Base-by-base conservation (phyloP, 2,113 vertebrate species). In the Cygnus atratus region DNA sequence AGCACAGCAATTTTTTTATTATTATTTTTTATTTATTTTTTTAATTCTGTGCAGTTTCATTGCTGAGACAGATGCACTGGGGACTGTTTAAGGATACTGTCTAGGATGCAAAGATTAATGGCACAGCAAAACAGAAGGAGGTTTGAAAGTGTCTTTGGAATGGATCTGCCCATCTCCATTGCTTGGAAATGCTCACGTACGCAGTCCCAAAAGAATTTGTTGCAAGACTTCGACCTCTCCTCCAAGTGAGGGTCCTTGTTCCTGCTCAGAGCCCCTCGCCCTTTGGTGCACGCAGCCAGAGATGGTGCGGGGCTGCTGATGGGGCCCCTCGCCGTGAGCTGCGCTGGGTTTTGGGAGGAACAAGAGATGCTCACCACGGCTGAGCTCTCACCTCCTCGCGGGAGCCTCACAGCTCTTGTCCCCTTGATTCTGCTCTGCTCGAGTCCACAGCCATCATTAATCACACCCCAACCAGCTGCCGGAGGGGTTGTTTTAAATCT, bases 391-490 rank as follows among this genome's bases (percentile, higher is more conserved):
- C 9, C 43, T 62, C 72, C 33, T 24, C 0, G 0, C 22, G n/a
- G 37, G 46, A 59, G 31, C 9, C 7, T 18, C 14, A 12, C 52
- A 66, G 37, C 10, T 55, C 54, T 37, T 15, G 11, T 59, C 55
- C 43, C 50, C 46, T 66, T 31, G 3, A 10, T n/a, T 68, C 29
- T 44, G 52, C 85, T 83, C n/a, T 66, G 48, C 41, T 33, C 0
- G 2, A 63, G 61, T 2, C 85, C 61, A 33, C 15, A 54, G 29
- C 31, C n/a, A 9, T 11, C 78, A 54, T 87, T 72, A 87, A 91
- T 93, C 80, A 75, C 74, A 55, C 37, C 65, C 76, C 75, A 88
- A 55, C 65, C 92, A 81, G 92, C 84, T 91, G 91, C 84, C 83
- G 77, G 73, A 91, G 76, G 37, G 48, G 26, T 92, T 50, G 68